Evolutionary conservation across 2,797 vertebrate species (phyloP).

Genomic region (Mallotus villosus): DNA sequence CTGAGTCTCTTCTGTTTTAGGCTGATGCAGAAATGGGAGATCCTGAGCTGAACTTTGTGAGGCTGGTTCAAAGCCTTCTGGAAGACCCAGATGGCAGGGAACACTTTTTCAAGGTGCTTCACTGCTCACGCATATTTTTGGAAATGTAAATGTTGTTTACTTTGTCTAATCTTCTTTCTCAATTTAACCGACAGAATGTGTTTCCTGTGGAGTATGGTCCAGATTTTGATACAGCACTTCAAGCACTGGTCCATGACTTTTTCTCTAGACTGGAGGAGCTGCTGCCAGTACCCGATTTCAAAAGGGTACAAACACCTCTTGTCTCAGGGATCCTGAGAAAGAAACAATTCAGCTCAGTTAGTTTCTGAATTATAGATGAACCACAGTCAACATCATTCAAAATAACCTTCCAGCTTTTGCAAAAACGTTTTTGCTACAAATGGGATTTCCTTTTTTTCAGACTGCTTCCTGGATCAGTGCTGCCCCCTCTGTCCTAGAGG

Average conservation of each 20-base stretch:
- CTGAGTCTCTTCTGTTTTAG: conserved; percentile 27
- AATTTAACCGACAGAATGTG: conserved; percentile 34
- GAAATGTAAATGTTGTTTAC: background rate
- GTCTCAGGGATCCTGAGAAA: background rate
- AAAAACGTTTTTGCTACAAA: background rate
- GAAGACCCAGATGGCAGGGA: conserved; percentile 42
- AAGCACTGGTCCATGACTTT: conserved; percentile 47
- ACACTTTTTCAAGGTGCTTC: conserved; percentile 40
- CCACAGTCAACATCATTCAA: background rate
- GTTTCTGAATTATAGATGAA: no score
- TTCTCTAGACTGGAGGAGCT: conserved; percentile 50
- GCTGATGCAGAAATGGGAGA: conserved; percentile 16
- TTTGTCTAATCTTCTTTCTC: background rate
- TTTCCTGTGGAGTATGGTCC: conserved; percentile 47
- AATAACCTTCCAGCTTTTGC: background rate
- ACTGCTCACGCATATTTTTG: background rate
- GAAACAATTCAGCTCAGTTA: no score
- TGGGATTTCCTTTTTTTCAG: conserved; percentile 28
- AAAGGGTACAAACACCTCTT: conserved; percentile 40
- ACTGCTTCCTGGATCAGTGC: conserved; percentile 73
- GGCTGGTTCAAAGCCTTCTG: conserved; percentile 47
- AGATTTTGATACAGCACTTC: conserved; percentile 54
- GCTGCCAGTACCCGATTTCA: conserved; percentile 51
- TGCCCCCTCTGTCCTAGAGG: conserved; percentile 69
- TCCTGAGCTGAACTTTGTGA: conserved; percentile 44